Evolutionary conservation across 1,140 invertebrate genomes (phyloP).

Genomic region (Phthorimaea operculella): DNA sequence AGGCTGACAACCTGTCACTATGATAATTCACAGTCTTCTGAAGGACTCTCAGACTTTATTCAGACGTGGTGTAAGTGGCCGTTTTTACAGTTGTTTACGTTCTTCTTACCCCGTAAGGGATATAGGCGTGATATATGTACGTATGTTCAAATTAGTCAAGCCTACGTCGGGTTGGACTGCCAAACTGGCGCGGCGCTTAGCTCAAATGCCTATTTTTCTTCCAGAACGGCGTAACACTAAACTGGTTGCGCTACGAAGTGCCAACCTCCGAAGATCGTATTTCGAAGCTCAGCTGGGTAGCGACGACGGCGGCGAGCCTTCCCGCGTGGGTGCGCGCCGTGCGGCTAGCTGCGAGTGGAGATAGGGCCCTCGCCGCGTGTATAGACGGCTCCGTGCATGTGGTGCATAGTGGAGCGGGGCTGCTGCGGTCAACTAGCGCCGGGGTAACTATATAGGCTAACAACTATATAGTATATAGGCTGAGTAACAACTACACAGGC

Average conservation of each 20-base stretch:
- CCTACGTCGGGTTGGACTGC: too few relatives aligned
- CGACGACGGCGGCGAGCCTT: slow-evolving; percentile 30
- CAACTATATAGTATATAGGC: slow-evolving; percentile 42
- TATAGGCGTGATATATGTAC: too few relatives aligned
- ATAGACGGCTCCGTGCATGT: slow-evolving; percentile 54
- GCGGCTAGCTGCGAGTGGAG: slow-evolving; percentile 19
- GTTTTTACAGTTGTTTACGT: too few relatives aligned
- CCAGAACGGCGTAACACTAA: slow-evolving; percentile 51
- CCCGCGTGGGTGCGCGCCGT: slow-evolving; percentile 41
- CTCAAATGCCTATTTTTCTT: neutral
- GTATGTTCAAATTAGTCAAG: too few relatives aligned
- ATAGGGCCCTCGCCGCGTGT: slow-evolving; percentile 39
- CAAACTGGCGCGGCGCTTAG: too few relatives aligned
- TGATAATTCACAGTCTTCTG: too few relatives aligned
- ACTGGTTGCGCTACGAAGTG: slow-evolving; percentile 49
- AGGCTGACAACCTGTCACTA: too few relatives aligned
- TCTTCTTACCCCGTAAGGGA: too few relatives aligned
- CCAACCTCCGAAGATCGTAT: slow-evolving; percentile 22
- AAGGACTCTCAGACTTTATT: too few relatives aligned
- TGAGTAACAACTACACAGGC: too few relatives aligned
- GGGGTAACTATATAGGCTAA: too few relatives aligned
- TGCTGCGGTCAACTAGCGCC: slow-evolving; percentile 41
- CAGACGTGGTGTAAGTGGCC: too few relatives aligned
- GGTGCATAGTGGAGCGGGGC: slow-evolving; percentile 31
- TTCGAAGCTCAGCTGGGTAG: slow-evolving; percentile 28